phyloP scores from a whole-genome alignment of 2,888 invertebrate species.

The Euphydryas editha region DNA sequence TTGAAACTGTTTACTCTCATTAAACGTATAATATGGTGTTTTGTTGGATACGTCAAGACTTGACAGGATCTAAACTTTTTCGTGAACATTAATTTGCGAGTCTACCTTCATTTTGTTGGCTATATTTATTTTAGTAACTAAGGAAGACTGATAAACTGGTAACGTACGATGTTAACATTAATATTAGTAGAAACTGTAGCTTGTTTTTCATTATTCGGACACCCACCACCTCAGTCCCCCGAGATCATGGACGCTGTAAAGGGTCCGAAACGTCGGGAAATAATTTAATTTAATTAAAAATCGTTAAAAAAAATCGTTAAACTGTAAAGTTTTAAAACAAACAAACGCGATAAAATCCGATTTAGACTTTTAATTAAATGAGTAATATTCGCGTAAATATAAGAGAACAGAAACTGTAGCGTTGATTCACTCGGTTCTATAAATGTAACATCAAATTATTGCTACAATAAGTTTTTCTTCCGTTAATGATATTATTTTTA shows the following conservation, averaged over 20 bases:
- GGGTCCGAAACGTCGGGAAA: too few relatives aligned
- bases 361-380: too few relatives aligned
- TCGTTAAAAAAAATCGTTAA: too few relatives aligned
- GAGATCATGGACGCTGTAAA: too few relatives aligned
- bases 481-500: too few relatives aligned
- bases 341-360: too few relatives aligned
- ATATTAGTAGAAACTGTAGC: neutral
- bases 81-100: neutral
- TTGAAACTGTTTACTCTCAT: conserved; percentile 35
- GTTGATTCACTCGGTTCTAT: neutral
- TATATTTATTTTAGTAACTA: neutral
- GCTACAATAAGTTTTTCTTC: neutral
- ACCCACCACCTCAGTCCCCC: too few relatives aligned
- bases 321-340: too few relatives aligned
- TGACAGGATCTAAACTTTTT: conserved; percentile 10
- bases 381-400: too few relatives aligned
- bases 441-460: neutral
- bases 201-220: too few relatives aligned
- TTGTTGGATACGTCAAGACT: neutral
- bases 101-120: neutral
- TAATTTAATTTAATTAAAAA: too few relatives aligned
- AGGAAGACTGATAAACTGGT: neutral
- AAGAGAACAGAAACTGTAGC: too few relatives aligned
- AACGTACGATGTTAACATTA: neutral
- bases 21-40: conserved; percentile 23